These are phyloP conservation scores for Medauroidea extradentata DNA, from an alignment of 1,140 invertebrate genomes.

Conservation along the genomic window DNA sequence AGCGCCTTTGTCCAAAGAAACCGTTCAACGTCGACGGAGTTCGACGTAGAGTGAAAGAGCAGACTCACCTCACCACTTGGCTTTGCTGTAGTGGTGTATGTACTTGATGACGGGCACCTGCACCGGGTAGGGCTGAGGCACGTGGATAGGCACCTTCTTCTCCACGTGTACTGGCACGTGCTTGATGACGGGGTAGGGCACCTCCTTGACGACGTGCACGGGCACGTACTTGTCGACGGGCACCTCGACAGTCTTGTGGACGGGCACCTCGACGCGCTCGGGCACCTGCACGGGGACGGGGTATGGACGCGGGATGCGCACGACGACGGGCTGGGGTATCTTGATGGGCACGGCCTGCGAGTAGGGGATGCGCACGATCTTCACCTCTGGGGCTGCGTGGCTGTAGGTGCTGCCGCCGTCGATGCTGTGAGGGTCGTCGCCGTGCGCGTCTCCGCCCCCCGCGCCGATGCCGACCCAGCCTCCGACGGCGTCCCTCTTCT, in stretches of 20 bases:
- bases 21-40: no score
- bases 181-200: constrained; percentile 12
- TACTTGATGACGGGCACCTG: constrained; percentile 9
- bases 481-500: background rate
- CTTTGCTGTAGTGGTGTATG: constrained; percentile 8
- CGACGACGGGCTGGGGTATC: constrained; percentile 3
- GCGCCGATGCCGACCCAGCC: no score
- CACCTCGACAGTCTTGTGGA: constrained; percentile 8
- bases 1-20: no score
- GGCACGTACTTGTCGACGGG: constrained; percentile 12
- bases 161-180: constrained; percentile 4
- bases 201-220: constrained; percentile 6
- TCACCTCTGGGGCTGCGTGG: background rate
- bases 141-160: constrained; percentile 7
- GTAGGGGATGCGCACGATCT: constrained; percentile 7
- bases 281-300: constrained; percentile 4
- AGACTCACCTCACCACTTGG: constrained; percentile 1
- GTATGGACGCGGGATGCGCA: constrained; percentile 10
- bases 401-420: background rate
- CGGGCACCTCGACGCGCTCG: constrained; percentile 7
- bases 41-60: no score
- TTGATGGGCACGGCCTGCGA: constrained; percentile 7
- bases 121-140: constrained; percentile 10
- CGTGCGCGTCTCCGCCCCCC: background rate
- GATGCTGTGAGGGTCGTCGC: background rate